Conservation (phyloP, 2,113 vertebrate species). For the Passer montanus region DNA sequence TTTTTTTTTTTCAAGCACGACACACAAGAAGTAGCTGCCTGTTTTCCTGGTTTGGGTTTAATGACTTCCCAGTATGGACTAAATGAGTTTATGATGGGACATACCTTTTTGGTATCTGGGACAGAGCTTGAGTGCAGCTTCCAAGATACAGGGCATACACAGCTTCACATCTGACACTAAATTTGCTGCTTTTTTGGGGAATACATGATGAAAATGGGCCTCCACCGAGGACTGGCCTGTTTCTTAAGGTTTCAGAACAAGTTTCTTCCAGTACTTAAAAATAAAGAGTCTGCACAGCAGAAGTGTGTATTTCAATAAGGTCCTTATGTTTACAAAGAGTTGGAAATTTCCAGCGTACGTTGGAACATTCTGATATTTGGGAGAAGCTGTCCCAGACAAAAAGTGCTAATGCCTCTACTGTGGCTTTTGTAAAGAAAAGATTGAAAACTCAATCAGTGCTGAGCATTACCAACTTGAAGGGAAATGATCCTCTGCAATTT, state of each 20-base stretch:
- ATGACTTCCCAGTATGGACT: not conserved
- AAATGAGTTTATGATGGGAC: not conserved
- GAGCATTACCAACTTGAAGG: not conserved
- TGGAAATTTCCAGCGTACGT: not conserved
- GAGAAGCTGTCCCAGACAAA: not conserved
- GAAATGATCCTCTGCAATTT: slow-evolving; percentile 20
- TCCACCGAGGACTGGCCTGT: not conserved
- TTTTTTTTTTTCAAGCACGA: not conserved
- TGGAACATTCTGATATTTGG: not conserved
- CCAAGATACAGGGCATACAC: not conserved
- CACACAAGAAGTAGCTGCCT: not conserved
- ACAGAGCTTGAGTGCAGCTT: not conserved
- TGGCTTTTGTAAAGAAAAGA: not conserved
- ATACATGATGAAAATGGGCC: not conserved
- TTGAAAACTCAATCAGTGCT: not conserved
- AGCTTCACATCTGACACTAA: not conserved
- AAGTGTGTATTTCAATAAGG: not conserved
- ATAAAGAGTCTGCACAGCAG: not conserved
- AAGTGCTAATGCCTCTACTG: not conserved
- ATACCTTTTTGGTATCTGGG: not conserved
- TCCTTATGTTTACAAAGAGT: not conserved
- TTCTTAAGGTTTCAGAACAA: not conserved
- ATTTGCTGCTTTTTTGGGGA: not conserved
- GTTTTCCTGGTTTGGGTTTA: not conserved
- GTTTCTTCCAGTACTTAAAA: not conserved